Evolutionary conservation across 2,113 vertebrate genomes (phyloP).

Genomic region (Aegypius monachus): DNA sequence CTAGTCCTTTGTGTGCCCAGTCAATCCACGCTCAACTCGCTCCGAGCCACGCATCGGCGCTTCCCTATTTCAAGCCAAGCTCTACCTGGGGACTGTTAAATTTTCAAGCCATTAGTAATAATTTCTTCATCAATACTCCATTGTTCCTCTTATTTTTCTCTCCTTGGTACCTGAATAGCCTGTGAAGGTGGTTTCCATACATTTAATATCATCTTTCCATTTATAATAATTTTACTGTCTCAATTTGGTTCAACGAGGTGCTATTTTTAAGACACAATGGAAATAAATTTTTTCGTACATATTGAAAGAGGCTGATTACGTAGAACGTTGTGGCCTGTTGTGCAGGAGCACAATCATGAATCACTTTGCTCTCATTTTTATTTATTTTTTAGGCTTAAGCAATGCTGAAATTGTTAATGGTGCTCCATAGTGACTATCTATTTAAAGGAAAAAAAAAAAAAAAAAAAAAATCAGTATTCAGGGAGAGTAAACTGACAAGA

Average conservation of each 20-base stretch:
- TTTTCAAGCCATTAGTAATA: background rate
- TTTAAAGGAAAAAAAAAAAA: background rate
- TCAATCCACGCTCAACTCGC: background rate
- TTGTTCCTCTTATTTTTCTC: conserved; percentile 2
- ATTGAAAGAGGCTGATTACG: conserved; percentile 14
- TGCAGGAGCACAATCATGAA: background rate
- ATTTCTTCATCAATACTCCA: conserved; percentile 11
- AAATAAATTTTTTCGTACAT: background rate
- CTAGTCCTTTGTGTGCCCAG: background rate
- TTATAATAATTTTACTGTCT: conserved; percentile 9
- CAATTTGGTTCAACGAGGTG: background rate
- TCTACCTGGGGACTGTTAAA: background rate
- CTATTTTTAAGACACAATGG: conserved; percentile 29
- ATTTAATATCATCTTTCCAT: conserved; percentile 6
- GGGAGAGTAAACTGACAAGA: background rate
- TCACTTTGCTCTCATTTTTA: background rate
- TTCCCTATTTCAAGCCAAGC: background rate
- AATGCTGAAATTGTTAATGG: background rate
- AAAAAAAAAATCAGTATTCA: background rate
- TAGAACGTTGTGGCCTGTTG: background rate
- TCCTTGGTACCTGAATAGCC: background rate
- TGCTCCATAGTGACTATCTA: background rate
- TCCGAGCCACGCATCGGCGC: background rate
- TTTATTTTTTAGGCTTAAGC: conserved; percentile 3
- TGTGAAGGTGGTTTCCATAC: background rate